phyloP scores from a whole-genome alignment of 1,140 invertebrate genomes.

The Drosophila navojoa region DNA sequence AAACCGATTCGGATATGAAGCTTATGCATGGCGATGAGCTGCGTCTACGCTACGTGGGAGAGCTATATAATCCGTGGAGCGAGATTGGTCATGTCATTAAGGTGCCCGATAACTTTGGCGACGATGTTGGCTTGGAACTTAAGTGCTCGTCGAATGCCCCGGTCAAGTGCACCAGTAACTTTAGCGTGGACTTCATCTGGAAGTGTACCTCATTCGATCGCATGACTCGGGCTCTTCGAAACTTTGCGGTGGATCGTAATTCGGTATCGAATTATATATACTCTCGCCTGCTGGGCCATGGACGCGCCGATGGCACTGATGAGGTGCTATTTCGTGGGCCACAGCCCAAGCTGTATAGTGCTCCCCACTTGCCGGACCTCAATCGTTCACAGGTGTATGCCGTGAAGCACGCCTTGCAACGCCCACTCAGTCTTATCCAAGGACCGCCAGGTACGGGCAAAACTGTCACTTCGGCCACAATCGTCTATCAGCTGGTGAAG shows the following conservation, averaged over 20 bases:
- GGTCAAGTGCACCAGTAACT: slow-evolving; percentile 96
- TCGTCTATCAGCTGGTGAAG: slow-evolving; percentile 99
- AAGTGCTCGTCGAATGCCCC: slow-evolving; percentile 96
- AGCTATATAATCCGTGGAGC: slow-evolving; percentile 96
- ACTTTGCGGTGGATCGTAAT: slow-evolving; percentile 97
- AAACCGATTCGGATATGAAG: slow-evolving; percentile 99
- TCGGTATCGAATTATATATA: slow-evolving; percentile 99
- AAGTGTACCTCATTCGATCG: slow-evolving; percentile 99
- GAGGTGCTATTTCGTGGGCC: slow-evolving; percentile 94
- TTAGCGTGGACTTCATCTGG: slow-evolving; percentile 99
- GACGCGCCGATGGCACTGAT: slow-evolving; percentile 93
- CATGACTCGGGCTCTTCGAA: slow-evolving; percentile 97
- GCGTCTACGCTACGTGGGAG: slow-evolving; percentile 95
- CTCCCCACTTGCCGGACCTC: slow-evolving; percentile 97
- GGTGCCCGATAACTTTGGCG: slow-evolving; percentile 99
- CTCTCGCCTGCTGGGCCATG: slow-evolving; percentile 96
- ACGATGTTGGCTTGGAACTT: slow-evolving; percentile 98
- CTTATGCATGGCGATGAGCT: slow-evolving; percentile 99
- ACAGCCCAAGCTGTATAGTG: slow-evolving; percentile 97
- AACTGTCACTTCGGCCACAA: slow-evolving; percentile 99
- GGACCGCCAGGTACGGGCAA: slow-evolving; percentile 96
- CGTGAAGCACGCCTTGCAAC: slow-evolving; percentile 98
- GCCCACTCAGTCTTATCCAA: slow-evolving; percentile 98
- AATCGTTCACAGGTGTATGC: slow-evolving; percentile 99
- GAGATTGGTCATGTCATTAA: slow-evolving; percentile 99